Base-by-base conservation (phyloP, 2,888 invertebrate species). In the Slavum lentiscoides region DNA sequence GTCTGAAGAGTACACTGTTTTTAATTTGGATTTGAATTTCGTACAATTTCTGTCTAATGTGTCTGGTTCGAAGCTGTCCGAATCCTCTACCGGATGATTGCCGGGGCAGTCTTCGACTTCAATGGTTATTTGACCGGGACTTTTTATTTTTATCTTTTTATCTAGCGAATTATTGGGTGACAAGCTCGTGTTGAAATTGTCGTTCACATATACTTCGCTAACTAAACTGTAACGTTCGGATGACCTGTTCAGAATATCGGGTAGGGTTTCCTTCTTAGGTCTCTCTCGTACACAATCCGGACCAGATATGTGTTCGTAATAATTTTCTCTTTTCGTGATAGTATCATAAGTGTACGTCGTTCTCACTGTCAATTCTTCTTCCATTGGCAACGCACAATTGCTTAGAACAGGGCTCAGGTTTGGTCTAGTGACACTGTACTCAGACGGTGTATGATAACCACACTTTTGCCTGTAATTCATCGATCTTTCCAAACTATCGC, bases 41-140 rank as follows among this genome's bases (percentile, higher is more conserved):
- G 69, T 58, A 21, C 66, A 72, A n/a, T 72, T 37, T 43, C 94
- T 89, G 85, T 95, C 95, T 81, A 95, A 88, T 0, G 95, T 95
- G 84, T 95, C 94, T 0, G 94, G 94, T 86, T 95, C 95, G 84
- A 94, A 95, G 77, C 91, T 91, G 84, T 93, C 93, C 2, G 93
- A 93, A 85, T 94, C 94, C 81, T 93, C 80, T 9, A 0, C 82
- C 43, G 83, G 83, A 73, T 84, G 83, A 82, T 83, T 92, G 84
- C 92, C 91, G 0, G 93, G 91, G 30, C 93, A 91, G 86, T 94
- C 94, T 85, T 92, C 92, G 0, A 94, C 92, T 87, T 94, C 93
- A 82, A 95, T 95, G 53, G 94, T 92, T 85, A 95, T 88, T 84
- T 93, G 93, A 11, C 94, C 94, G 0, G 93, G 93, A 83, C 92